Percentiles rank a stretch among this genome's conserved stretches.
phyloP scores from a whole-genome alignment of 2,888 invertebrate genomes.

The Acholoe squamosa region DNA sequence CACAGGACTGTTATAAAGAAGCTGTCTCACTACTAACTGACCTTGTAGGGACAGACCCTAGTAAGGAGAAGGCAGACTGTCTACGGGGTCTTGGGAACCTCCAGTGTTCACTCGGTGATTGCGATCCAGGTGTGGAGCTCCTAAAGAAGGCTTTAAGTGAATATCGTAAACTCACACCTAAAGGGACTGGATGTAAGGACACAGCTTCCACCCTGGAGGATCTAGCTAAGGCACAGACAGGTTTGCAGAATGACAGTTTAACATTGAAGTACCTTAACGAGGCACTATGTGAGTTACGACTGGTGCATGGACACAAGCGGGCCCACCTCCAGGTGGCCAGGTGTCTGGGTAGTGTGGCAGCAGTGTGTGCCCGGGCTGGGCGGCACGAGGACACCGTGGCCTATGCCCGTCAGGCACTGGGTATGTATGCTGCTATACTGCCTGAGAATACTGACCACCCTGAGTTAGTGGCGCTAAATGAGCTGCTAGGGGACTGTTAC shows the following conservation, averaged over 20 bases:
- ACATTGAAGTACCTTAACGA: background rate
- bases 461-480: background rate
- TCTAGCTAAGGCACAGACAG: background rate
- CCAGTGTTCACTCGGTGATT: background rate
- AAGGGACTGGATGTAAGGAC: background rate
- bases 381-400: constrained; percentile 15
- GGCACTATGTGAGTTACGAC: background rate
- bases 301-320: constrained; percentile 7
- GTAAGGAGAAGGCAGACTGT: background rate
- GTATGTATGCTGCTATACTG: background rate
- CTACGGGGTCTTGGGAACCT: constrained; percentile 37
- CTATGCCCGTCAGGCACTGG: constrained; percentile 29
- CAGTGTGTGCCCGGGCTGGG: background rate
- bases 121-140: background rate
- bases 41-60: background rate
- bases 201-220: constrained; percentile 16
- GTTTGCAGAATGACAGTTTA: background rate
- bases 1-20: background rate
- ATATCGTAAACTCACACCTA: background rate
- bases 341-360: constrained; percentile 13
- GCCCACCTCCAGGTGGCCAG: constrained; percentile 20
- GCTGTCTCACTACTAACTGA: background rate
- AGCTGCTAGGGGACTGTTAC: constrained; percentile 33
- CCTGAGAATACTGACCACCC: constrained; percentile 39
- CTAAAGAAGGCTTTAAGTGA: background rate